Base-by-base conservation (phyloP, 1,140 invertebrate genomes). In the Aphelenchoides avenae region DNA sequence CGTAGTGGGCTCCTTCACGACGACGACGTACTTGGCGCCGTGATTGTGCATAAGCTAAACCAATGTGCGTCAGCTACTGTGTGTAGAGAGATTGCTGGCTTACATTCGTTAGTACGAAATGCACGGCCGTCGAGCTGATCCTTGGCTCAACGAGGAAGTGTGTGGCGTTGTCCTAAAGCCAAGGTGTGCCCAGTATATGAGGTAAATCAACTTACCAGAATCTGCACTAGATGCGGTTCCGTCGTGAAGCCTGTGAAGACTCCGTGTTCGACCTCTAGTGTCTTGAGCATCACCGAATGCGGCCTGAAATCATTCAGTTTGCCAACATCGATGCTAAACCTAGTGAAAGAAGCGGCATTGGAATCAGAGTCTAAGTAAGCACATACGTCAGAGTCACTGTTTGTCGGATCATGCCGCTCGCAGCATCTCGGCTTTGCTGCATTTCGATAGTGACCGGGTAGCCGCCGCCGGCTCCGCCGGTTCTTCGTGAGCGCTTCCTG, bases 181-280 rank as follows among this genome's bases (percentile, higher is more conserved):
- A 54, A 3, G 9, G 1, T 51, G 26, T 3, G 22, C 13, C 13
- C 18, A 34, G 29, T 31, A 61, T n/a, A 29, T 29, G 15, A 13
- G 7, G 31, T 22, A 20, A 31, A 29, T 26, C 2, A 30, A 42
- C n/a, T 44, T 4, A 69, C 65, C 66, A 49, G n/a, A 24, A 64
- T 24, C 18, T 50, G 24, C 5, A 64, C 41, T 34, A 60, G 42
- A 36, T 43, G 27, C n/a, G 61, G 26, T 6, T 48, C 6, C n/a
- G 64, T 29, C 34, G 11, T 33, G 31, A 65, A 65, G 4, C 66
- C 64, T 11, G 63, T 65, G 36, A 65, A 65, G 11, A 65, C 27
- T 2, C 63, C 63, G 30, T 65, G 63, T 37, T 65, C 66, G 37
- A 65, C 64, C 46, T 65, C 53, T 1, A 65, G n/a, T 24, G 43